A percentile compares a stretch with the other conserved stretches of the same genome.
Conservation (phyloP, 2,888 invertebrate species). For the Mycalesis mineus region DNA sequence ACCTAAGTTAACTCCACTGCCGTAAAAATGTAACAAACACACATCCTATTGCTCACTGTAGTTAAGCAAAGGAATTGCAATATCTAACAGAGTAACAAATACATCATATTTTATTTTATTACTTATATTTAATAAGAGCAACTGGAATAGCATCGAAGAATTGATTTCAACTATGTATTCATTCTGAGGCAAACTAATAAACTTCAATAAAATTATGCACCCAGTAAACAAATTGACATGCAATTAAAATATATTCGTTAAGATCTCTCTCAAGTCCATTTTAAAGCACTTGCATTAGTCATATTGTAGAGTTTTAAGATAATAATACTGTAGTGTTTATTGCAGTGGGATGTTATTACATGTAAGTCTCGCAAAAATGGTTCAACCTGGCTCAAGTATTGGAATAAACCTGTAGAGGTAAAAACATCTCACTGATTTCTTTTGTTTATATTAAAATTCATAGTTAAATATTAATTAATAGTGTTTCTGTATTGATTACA, state of each 20-base stretch:
- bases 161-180: conserved; percentile 1
- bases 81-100: conserved; percentile 9
- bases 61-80: conserved; percentile 37
- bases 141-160: not conserved
- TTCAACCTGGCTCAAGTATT: not conserved
- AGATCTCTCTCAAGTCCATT: conserved; percentile 21
- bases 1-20: conserved; percentile 54
- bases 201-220: conserved; percentile 24
- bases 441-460: not conserved
- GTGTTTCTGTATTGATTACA: not conserved
- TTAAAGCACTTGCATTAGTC: conserved; percentile 21
- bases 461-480: not conserved
- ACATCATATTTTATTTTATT: conserved; percentile 2
- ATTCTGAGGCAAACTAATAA: conserved; percentile 6
- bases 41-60: conserved; percentile 30
- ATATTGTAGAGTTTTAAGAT: not conserved
- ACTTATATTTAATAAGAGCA: not conserved
- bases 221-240: not conserved
- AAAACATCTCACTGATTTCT: not conserved
- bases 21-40: conserved; percentile 33
- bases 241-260: conserved; percentile 3
- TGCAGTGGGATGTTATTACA: not conserved
- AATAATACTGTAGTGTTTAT: not conserved
- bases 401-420: not conserved
- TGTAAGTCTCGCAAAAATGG: not conserved